These are phyloP conservation scores for Eleutherodactylus coqui DNA, from an alignment of 2,797 vertebrate genomes.

Conservation along the genomic window DNA sequence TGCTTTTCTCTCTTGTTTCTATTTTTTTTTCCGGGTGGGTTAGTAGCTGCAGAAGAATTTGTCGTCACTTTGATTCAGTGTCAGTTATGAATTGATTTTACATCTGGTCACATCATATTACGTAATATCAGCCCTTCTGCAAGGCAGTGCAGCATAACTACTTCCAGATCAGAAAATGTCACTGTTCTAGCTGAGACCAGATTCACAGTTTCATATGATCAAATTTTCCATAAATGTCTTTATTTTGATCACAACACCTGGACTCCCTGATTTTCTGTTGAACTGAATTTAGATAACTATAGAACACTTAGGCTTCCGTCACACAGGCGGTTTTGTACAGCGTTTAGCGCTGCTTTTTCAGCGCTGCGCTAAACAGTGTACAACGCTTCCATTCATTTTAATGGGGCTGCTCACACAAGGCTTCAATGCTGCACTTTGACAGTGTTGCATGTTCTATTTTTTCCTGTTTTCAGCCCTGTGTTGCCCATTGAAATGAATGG, in stretches of 20 bases:
- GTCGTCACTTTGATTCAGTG: background rate
- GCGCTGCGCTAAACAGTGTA: no score
- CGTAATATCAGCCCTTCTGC: background rate
- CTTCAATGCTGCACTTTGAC: no score
- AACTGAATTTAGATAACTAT: background rate
- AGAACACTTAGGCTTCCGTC: background rate
- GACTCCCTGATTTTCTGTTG: background rate
- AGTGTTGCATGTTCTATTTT: no score
- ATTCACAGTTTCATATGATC: background rate
- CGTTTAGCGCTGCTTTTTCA: no score
- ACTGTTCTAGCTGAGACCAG: background rate
- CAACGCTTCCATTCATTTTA: no score
- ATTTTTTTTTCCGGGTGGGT: background rate
- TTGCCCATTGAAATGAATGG: no score
- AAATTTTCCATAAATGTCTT: background rate
- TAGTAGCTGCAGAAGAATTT: background rate
- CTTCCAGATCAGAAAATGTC: background rate
- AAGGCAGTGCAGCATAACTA: background rate
- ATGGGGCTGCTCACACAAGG: no score
- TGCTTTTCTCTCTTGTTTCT: slow-evolving; percentile 30
- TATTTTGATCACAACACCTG: background rate
- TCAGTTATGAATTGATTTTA: background rate
- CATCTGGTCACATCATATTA: slow-evolving; percentile 36
- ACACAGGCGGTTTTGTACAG: background rate
- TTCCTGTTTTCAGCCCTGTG: no score